Conservation (phyloP, 2,888 invertebrate species). For the Azorinus chamasolen region DNA sequence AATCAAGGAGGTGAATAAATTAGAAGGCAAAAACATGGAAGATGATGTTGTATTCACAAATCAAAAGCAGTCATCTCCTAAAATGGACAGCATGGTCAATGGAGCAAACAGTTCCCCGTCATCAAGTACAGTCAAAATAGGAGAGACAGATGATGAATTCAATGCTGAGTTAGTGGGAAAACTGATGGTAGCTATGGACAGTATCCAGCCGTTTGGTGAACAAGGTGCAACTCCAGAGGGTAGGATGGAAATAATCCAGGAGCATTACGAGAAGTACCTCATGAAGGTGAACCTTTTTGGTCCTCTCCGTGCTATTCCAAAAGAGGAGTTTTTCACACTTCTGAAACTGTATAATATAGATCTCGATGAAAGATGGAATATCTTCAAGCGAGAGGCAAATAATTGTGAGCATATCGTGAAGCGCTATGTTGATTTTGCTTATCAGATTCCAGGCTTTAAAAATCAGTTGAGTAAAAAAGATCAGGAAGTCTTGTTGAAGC, state of each 20-base stretch:
- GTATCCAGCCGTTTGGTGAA: constrained; percentile 57
- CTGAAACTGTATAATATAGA: constrained; percentile 59
- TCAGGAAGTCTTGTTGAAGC: constrained; percentile 56
- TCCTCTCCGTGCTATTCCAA: constrained; percentile 55
- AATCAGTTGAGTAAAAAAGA: constrained; percentile 30
- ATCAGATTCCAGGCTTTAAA: constrained; percentile 57
- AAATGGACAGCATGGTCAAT: not conserved
- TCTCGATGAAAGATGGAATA: constrained; percentile 55
- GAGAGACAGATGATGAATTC: constrained; percentile 3
- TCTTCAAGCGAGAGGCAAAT: constrained; percentile 52
- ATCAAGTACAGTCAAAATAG: not conserved
- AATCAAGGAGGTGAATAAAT: constrained; percentile 55
- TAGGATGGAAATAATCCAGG: constrained; percentile 39
- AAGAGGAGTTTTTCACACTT: constrained; percentile 61
- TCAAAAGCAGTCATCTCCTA: not conserved
- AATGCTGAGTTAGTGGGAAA: constrained; percentile 23
- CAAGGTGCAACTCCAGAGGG: constrained; percentile 43
- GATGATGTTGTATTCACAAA: not conserved
- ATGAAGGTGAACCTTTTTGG: constrained; percentile 60
- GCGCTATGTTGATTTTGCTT: constrained; percentile 57
- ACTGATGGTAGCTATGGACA: constrained; percentile 42
- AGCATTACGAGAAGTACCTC: constrained; percentile 58
- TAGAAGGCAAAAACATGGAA: constrained; percentile 43
- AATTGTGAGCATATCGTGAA: constrained; percentile 55
- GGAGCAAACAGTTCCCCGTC: not conserved